Base-by-base conservation (phyloP, 2,113 vertebrate species). In the Chionomys nivalis region DNA sequence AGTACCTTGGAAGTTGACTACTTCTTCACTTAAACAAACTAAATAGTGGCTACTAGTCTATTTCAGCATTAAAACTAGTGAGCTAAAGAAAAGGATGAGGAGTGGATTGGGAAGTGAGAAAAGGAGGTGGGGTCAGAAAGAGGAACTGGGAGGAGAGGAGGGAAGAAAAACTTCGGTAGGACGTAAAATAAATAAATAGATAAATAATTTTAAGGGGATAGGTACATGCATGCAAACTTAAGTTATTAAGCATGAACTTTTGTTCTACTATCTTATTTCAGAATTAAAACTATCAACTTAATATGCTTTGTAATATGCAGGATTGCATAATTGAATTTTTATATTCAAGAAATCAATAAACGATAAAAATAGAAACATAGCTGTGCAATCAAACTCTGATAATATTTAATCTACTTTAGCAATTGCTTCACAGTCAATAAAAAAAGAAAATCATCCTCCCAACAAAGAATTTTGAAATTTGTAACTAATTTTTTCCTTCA, bases 361-460 rank as follows among this genome's bases (percentile, higher is more conserved):
- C 13, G 52, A 89, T 90, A 95, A 94, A 70, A 1, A 58, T 72
- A 93, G 76, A 93, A 95, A 85, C 21, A 85, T 86, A 17, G 96
- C 23, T 82, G 1, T 39, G 89, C 90, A 91, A 90, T 94, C 36
- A 89, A 91, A 90, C 33, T 85, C 21, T 61, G 16, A 73, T 33
- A 19, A 73, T 96, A 73, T 93, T 39, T 78, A 91, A 89, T 89
- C n/a, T 87, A 91, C 11, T 82, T 63, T 72, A 94, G 47, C 72
- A 42, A 91, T 42, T 92, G 65, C 3, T 89, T 93, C 23, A 94
- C 21, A 91, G n/a, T 78, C 7, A 96, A 96, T 97, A 96, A 36
- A 97, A 90, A 72, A 8, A 87, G 58, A 87, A 94, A 94, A 89
- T 78, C 70, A 90, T 11, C 44, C 9, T 83, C 4, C 77, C 2